Percentiles rank a stretch among this genome's conserved stretches.
phyloP scores from a whole-genome alignment of 2,113 vertebrate genomes.

The Entomyzon cyanotis region DNA sequence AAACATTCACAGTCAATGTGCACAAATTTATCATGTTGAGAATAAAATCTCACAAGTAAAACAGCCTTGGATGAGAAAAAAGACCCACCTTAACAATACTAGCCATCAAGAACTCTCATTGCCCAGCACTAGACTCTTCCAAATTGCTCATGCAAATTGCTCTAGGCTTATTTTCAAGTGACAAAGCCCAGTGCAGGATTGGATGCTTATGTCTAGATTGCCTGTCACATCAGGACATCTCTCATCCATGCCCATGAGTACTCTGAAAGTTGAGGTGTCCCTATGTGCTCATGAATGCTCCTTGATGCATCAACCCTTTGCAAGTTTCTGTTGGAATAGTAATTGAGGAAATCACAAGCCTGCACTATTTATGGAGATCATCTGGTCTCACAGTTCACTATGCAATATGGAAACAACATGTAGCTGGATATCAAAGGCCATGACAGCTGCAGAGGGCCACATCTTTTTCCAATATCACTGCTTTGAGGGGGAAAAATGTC shows the following conservation, averaged over 20 bases:
- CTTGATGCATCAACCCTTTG: background rate
- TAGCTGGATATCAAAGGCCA: slow-evolving; percentile 54
- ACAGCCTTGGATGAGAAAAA: background rate
- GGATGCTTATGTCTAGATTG: background rate
- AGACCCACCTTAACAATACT: background rate
- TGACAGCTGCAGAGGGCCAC: slow-evolving; percentile 29
- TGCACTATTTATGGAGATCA: slow-evolving; percentile 50
- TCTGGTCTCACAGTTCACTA: slow-evolving; percentile 41
- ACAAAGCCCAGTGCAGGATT: background rate
- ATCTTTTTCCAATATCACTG: slow-evolving; percentile 58
- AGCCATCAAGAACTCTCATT: background rate
- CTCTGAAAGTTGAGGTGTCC: background rate
- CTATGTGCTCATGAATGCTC: background rate
- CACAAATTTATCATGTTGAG: background rate
- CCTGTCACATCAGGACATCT: background rate
- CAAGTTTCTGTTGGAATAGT: background rate
- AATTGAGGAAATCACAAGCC: slow-evolving; percentile 20
- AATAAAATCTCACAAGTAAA: background rate
- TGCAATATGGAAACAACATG: slow-evolving; percentile 48
- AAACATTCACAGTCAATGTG: background rate
- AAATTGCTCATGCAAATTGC: background rate
- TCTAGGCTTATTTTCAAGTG: background rate
- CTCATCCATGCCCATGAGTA: background rate
- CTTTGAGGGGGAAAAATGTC: background rate
- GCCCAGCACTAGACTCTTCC: background rate